Conservation (phyloP, 1,140 invertebrate genomes). For the Antheraea mylitta region DNA sequence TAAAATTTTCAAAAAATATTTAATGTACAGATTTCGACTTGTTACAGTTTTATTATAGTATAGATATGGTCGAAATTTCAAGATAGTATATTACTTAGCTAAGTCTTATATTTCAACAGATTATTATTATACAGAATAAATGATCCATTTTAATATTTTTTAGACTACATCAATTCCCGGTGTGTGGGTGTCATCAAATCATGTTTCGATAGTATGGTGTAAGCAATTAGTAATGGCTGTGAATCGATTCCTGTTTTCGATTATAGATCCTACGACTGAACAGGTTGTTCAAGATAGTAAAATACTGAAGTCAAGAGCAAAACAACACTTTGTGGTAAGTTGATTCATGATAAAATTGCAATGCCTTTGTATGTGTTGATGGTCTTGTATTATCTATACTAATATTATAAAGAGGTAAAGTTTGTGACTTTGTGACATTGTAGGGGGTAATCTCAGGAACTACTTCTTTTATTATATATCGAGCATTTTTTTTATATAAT, state of each 20-base stretch:
- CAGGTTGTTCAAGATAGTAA: conserved; percentile 66
- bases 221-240: conserved; percentile 91
- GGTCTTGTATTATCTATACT: too few relatives aligned
- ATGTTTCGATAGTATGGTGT: conserved; percentile 94
- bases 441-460: too few relatives aligned
- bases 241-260: conserved; percentile 90
- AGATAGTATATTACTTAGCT: background rate
- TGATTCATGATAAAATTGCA: too few relatives aligned
- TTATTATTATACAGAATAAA: background rate
- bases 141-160: conserved; percentile 37
- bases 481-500: too few relatives aligned
- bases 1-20: too few relatives aligned
- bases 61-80: too few relatives aligned
- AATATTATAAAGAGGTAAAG: background rate
- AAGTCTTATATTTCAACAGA: background rate
- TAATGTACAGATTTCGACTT: too few relatives aligned
- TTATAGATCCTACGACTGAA: conserved; percentile 81
- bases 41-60: too few relatives aligned
- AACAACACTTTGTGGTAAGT: conserved; percentile 71
- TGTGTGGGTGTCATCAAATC: conserved; percentile 93
- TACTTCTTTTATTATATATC: too few relatives aligned
- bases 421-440: too few relatives aligned
- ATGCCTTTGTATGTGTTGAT: too few relatives aligned
- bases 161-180: conserved; percentile 89
- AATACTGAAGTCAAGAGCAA: conserved; percentile 52